Evolutionary conservation across 1,140 invertebrate species (phyloP), one percentile per base, ranked within the genome.

Genomic region (Drosophila dunni): DNA sequence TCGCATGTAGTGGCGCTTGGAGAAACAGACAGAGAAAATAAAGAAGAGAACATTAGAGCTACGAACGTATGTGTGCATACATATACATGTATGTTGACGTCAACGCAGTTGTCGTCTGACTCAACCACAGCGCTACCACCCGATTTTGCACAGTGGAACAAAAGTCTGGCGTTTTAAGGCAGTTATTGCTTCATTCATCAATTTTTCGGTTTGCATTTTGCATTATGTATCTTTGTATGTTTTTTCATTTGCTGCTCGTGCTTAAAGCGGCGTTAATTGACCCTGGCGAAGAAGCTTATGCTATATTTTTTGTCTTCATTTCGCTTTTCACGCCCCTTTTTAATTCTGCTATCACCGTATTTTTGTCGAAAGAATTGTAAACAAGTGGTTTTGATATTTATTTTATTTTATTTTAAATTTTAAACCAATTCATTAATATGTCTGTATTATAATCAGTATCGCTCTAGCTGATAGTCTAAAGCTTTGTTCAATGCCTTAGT

Each of bases 71-170:
- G 10, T 11, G 17, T 24, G 24, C 48, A 34, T 33, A 51, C n/a
- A 13, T 33, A 51, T 11, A 7, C 17, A 51, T 38, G 13, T 46
- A 10, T 29, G 58, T 60, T 79, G 79, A 81, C 79, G 78, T 80
- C 77, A 71, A 81, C 78, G 56, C 34, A 15, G 64, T 61, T 72
- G 80, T 75, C 76, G 60, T 79, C 82, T 84, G 81, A 83, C 67
- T 83, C 81, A 83, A 78, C 69, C 56, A 50, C 64, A 60, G 48
- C 78, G 83, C 73, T 84, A 88, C 83, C 84, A 88, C 84, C 84
- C 80, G 89, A 82, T 68, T 63, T 86, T 34, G 80, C 84, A 88
- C 84, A 80, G 84, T 88, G 84, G 80, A 70, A 61, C 77, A 65
- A 20, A 82, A 71, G 15, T 71, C 38, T 7, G 51, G 20, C 60